Percentiles rank a stretch among this genome's conserved stretches.
phyloP scores from a whole-genome alignment of 2,797 vertebrate genomes.

The Apogon hyalosoma region DNA sequence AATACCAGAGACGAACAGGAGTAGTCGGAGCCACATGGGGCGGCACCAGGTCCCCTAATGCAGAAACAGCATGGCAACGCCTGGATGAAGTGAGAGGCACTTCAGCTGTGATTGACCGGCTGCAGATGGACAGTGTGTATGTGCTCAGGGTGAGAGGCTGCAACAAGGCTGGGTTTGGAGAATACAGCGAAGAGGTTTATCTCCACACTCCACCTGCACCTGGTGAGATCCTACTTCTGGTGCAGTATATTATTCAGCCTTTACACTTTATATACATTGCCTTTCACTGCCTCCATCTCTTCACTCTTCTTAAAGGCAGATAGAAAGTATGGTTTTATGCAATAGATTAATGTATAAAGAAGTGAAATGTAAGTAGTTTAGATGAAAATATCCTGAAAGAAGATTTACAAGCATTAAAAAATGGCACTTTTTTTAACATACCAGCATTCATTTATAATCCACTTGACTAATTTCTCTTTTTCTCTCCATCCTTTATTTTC shows the following conservation, averaged over 20 bases:
- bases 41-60: constrained; percentile 86
- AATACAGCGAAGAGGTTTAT: constrained; percentile 96
- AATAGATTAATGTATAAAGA: background rate
- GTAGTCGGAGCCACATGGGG: constrained; percentile 88
- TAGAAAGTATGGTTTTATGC: background rate
- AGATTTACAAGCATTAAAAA: constrained; percentile 9
- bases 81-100: constrained; percentile 93
- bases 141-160: constrained; percentile 93
- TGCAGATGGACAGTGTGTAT: constrained; percentile 93
- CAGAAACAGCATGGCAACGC: constrained; percentile 88
- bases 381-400: background rate
- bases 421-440: constrained; percentile 3
- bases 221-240: constrained; percentile 79
- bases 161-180: constrained; percentile 96
- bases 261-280: constrained; percentile 1
- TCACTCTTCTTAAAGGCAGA: background rate
- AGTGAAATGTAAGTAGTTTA: background rate
- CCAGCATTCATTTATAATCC: constrained; percentile 23
- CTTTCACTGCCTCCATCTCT: background rate
- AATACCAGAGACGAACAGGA: constrained; percentile 90
- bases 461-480: constrained; percentile 56
- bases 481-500: constrained; percentile 68
- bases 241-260: background rate
- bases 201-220: constrained; percentile 94
- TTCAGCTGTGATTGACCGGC: constrained; percentile 89